Evolutionary conservation across 2,113 vertebrate species (phyloP), one percentile per base, ranked within the genome.

Genomic region (Tragelaphus buxtoni): DNA sequence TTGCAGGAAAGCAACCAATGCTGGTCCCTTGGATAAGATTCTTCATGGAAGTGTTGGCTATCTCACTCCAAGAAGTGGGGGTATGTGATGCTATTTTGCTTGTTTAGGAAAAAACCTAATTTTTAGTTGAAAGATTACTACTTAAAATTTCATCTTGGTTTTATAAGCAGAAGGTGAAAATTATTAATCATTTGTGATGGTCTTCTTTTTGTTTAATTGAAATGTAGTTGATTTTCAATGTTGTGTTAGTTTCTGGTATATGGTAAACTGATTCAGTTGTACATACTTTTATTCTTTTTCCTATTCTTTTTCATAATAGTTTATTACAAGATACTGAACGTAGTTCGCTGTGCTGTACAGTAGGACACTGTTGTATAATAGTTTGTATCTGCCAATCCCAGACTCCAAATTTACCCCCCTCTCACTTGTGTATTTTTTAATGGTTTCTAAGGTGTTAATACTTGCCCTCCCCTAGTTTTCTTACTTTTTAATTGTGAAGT

Each of bases 21-120:
- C 99, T 65, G 99, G 98, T 97, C 99, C 99, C 14, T 98, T 99
- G 61, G 99, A 99, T 98, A 99, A 99, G 96, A 99, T 99, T 98
- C 99, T 99, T 69, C 99, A 99, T 42, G 99, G 99, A 97, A 99
- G 99, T 80, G 99, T 99, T 97, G 99, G 99, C 47, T 99, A 99
- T 98, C 98, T 99, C 96, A 99, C 99, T 76, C 99, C 99, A 74
- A 99, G 99, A 96, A 99, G 99, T 26, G 99, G 99, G 91, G 99
- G 99, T 99, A 99, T 45, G 91, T 94, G 24, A 28, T 91, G 49
- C 55, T 95, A 47, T 92, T 92, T 97, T 95, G 28, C 42, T 87
- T 96, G 82, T 79, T 97, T 95, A 87, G 53, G 91, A 96, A 95
- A 97, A 76, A 53, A 9, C 17, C 32, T 95, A 63, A 47, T 74